Base-by-base conservation (phyloP, 2,888 invertebrate species). In the Mythimna pallens region DNA sequence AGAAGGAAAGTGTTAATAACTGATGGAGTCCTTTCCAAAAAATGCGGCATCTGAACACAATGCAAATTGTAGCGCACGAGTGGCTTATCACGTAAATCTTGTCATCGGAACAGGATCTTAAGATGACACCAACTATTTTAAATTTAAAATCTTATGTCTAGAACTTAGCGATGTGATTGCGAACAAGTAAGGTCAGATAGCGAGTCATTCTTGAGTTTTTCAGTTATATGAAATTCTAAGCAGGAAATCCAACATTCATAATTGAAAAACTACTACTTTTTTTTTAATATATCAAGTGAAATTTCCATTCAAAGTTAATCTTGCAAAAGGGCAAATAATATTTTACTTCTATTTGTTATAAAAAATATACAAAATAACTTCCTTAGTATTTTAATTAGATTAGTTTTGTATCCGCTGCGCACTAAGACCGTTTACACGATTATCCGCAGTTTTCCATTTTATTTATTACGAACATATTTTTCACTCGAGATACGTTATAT, bases 101-200 rank as follows among this genome's bases (percentile, higher is more conserved):
- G 12, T 47, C 43, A 47, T 47, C 17, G 14, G 14, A 47, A 14
- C 43, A 17, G 17, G 43, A 14, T 47, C 43, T 14, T 40, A 40
- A 36, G 40, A 12, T 54, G 30, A 36, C 34, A 7, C 12, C 6
- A 59, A 59, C 12, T 59, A 59, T 40, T 17, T 54, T 8, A 20
- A 54, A 57, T 70, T 70, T n/a, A 58, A 70, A 58, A 50, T 72
- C 12, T 30, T 40, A 3, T 40, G n/a, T n/a, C 20, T 7, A 20
- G 8, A 36, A 58, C 20, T 20, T 10, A 9, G 8, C 14, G 17
- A 25, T 36, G 7, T 30, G 25, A 14, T 50, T 14, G 47, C 17
- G 12, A 14, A 6, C 8, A 71, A 12, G 12, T 72, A 25, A n/a
- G 4, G 40, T 40, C 47, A 47, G 17, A 59, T 52, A 34, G 22